Evolutionary conservation across 2,113 vertebrate genomes (phyloP).

Genomic region (Peromyscus polionotus): DNA sequence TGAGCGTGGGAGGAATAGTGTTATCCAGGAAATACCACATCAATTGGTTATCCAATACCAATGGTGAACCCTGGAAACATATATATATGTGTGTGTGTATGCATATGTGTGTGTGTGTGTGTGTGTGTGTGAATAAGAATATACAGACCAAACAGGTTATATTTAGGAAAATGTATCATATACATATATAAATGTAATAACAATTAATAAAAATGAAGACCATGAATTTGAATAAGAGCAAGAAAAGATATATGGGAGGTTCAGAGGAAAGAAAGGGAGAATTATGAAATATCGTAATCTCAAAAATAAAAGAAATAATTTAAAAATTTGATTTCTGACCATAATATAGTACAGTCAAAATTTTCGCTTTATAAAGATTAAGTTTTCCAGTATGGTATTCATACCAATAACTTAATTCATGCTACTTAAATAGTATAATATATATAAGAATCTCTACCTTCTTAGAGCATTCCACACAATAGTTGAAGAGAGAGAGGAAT

Average conservation of each 20-base stretch:
- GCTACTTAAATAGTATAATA: slow-evolving; percentile 48
- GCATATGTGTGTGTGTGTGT: no score
- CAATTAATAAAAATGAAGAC: not conserved
- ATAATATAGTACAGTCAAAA: slow-evolving; percentile 2
- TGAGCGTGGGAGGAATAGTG: not conserved
- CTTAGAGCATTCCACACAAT: slow-evolving; percentile 14
- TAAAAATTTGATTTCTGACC: not conserved
- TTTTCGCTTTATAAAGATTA: slow-evolving; percentile 45
- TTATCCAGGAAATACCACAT: not conserved
- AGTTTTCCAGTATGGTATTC: slow-evolving; percentile 30
- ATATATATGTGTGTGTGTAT: no score
- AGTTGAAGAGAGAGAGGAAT: slow-evolving; percentile 49
- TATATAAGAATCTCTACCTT: not conserved
- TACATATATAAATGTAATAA: not conserved
- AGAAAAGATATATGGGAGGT: not conserved
- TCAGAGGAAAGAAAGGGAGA: not conserved
- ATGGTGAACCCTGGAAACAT: not conserved
- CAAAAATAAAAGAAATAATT: not conserved
- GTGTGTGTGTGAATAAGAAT: not conserved
- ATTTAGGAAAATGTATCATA: not conserved
- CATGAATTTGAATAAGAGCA: not conserved
- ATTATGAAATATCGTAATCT: not conserved
- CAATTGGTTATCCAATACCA: not conserved
- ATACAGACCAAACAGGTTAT: not conserved
- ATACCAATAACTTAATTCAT: slow-evolving; percentile 6